These are phyloP conservation scores for Cherax destructor DNA, from an alignment of 1,140 invertebrate species.

Conservation along the genomic window DNA sequence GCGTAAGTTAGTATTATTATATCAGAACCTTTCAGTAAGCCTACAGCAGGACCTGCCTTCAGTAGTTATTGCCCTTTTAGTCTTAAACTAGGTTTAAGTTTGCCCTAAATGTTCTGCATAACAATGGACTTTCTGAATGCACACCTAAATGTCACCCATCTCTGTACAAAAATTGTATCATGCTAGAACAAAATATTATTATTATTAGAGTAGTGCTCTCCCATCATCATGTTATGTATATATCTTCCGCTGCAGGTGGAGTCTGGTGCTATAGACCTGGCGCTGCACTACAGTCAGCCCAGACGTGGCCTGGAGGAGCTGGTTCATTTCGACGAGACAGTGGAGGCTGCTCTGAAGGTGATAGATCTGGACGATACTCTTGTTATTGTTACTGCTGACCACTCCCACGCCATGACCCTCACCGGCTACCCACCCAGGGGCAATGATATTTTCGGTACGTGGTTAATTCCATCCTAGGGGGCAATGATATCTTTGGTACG, in stretches of 20 bases:
- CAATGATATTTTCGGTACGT: conserved; percentile 79
- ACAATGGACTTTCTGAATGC: too few species aligned
- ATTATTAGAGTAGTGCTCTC: too few species aligned
- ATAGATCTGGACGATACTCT: conserved; percentile 81
- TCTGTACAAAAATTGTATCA: too few species aligned
- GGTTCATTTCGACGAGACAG: conserved; percentile 79
- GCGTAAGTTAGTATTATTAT: too few species aligned
- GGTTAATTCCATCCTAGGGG: too few species aligned
- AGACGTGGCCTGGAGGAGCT: conserved; percentile 87
- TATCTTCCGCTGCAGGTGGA: conserved; percentile 31
- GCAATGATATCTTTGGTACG: too few species aligned
- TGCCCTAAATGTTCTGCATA: too few species aligned
- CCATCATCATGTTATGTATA: neutral
- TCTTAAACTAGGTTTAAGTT: neutral
- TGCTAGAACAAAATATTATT: too few species aligned
- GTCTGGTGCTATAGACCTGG: conserved; percentile 83
- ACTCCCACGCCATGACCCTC: conserved; percentile 84
- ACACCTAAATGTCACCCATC: too few species aligned
- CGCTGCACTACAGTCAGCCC: conserved; percentile 89
- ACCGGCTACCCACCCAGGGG: conserved; percentile 85
- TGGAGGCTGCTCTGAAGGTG: conserved; percentile 78
- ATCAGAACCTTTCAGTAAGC: too few species aligned
- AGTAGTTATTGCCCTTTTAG: neutral
- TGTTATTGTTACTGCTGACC: conserved; percentile 82
- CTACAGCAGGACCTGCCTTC: neutral